Conservation (phyloP, 2,888 invertebrate species). For the Perdita meconis region DNA sequence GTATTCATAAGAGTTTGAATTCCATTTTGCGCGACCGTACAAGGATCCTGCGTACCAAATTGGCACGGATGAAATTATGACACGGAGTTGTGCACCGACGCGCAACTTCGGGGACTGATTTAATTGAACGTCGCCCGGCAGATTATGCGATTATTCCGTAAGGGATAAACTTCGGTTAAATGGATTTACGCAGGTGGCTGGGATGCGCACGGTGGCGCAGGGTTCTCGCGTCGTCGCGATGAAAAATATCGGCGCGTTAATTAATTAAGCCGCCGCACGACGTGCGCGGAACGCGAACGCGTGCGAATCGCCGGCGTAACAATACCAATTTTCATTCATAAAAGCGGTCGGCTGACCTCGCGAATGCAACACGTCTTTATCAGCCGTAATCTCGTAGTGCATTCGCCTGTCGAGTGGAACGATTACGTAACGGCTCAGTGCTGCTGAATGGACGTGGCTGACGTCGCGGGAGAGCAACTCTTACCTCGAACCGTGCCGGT, state of each 20-base stretch:
- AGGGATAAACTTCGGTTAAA: constrained; percentile 51
- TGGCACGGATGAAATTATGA: constrained; percentile 48
- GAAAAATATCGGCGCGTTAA: constrained; percentile 29
- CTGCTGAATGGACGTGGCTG: constrained; percentile 60
- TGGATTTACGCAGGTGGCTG: constrained; percentile 40
- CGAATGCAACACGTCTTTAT: constrained; percentile 75
- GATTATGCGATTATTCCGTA: constrained; percentile 59
- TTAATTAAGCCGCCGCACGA: constrained; percentile 42
- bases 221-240: background rate
- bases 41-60: background rate
- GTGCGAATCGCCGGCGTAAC: constrained; percentile 44
- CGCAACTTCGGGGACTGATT: constrained; percentile 51
- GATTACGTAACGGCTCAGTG: constrained; percentile 61
- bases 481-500: constrained; percentile 36
- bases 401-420: constrained; percentile 71
- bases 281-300: constrained; percentile 1
- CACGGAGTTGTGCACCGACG: constrained; percentile 36
- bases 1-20: constrained; percentile 25
- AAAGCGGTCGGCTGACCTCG: constrained; percentile 73
- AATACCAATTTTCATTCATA: constrained; percentile 79
- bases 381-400: constrained; percentile 75
- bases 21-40: constrained; percentile 6
- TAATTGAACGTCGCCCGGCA: constrained; percentile 49
- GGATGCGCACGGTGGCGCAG: constrained; percentile 20
- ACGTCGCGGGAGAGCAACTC: constrained; percentile 53